Evolutionary conservation across 2,888 invertebrate species (phyloP).

Genomic region (Sepiola atlantica): DNA sequence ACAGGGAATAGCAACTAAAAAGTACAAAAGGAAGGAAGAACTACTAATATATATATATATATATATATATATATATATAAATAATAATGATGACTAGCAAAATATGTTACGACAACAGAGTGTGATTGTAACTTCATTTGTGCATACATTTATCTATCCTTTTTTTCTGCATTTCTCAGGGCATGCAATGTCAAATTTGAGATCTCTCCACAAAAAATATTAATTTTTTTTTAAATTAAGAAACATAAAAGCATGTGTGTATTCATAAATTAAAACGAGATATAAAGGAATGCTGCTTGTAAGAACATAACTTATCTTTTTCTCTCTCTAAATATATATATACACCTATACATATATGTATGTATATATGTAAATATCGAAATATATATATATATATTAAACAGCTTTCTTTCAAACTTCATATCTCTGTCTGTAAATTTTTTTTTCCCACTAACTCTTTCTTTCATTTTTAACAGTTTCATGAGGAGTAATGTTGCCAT

Average conservation of each 20-base stretch:
- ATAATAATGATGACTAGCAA: too few relatives aligned
- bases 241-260: background rate
- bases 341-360: too few relatives aligned
- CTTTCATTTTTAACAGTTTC: background rate
- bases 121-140: slow-evolving; percentile 9
- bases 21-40: background rate
- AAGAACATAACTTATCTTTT: background rate
- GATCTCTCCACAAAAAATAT: background rate
- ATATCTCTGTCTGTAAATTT: slow-evolving; percentile 11
- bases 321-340: too few relatives aligned
- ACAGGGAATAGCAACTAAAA: background rate
- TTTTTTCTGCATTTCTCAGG: background rate
- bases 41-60: too few relatives aligned
- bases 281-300: background rate
- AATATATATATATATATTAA: background rate
- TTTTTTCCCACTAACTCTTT: slow-evolving; percentile 16
- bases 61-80: too few relatives aligned
- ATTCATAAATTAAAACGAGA: background rate
- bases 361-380: background rate
- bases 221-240: background rate
- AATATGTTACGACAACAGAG: background rate
- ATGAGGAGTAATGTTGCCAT: background rate
- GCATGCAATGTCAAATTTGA: background rate
- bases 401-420: slow-evolving; percentile 32
- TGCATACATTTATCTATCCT: background rate